Percentiles rank a stretch among this genome's conserved stretches.
phyloP scores from a whole-genome alignment of 2,113 vertebrate genomes.

The Pyrgilauda ruficollis region DNA sequence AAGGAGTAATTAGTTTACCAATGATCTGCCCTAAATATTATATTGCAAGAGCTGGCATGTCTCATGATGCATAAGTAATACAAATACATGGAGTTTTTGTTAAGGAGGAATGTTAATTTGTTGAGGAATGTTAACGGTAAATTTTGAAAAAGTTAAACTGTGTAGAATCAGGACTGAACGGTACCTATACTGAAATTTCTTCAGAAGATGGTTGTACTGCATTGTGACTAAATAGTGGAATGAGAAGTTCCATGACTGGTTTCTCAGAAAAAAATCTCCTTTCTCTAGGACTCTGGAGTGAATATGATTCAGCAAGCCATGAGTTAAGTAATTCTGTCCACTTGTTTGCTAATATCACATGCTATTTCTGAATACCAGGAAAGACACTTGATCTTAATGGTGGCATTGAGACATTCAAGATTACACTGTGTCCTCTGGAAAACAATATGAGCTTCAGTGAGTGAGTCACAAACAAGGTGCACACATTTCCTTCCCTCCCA shows the following conservation, averaged over 20 bases:
- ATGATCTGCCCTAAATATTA: background rate
- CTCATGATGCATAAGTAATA: background rate
- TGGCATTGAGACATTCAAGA: background rate
- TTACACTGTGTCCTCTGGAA: background rate
- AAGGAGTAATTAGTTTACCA: background rate
- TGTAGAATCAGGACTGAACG: background rate
- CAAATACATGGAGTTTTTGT: background rate
- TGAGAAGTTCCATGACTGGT: background rate
- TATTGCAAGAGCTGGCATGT: background rate
- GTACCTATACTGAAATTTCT: background rate
- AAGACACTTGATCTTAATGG: background rate
- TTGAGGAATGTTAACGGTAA: background rate
- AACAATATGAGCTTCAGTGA: background rate
- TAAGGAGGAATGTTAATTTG: background rate
- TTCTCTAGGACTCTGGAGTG: background rate
- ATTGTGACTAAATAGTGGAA: background rate
- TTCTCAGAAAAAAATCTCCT: background rate
- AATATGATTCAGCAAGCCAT: background rate
- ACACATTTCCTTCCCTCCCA: background rate
- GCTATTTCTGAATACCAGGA: background rate
- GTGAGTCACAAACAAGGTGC: background rate
- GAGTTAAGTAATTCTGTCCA: background rate
- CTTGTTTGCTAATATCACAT: background rate
- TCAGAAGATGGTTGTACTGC: background rate
- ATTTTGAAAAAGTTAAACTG: background rate